phyloP scores from a whole-genome alignment of 2,113 vertebrate species.

The Semnornis frantzii region DNA sequence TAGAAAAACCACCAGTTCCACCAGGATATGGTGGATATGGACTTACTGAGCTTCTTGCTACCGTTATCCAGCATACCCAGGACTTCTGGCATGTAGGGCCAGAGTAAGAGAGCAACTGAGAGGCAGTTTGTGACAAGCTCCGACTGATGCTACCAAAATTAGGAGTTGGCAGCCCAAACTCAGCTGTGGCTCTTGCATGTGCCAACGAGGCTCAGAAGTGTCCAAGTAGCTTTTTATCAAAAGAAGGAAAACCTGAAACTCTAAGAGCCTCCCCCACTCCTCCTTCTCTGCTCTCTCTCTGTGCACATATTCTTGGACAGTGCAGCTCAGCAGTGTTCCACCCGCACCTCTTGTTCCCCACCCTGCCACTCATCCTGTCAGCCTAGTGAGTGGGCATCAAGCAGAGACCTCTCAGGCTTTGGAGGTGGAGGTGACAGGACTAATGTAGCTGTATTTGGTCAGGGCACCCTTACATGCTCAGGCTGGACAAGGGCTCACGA shows the following conservation, averaged over 20 bases:
- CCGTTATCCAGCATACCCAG: not conserved
- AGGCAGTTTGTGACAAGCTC: not conserved
- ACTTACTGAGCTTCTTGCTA: not conserved
- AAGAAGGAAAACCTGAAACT: not conserved
- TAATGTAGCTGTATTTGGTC: accelerated
- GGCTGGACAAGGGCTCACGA: not conserved
- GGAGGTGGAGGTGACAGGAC: not conserved
- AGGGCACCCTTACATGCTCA: not conserved
- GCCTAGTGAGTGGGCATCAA: accelerated
- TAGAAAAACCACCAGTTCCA: not conserved
- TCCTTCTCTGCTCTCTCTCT: not conserved
- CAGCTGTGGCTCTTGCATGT: not conserved
- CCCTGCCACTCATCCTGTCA: not conserved
- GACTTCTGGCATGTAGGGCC: accelerated
- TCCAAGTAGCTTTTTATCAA: not conserved
- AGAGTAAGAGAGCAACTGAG: not conserved
- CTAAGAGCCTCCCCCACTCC: not conserved
- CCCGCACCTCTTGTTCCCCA: not conserved
- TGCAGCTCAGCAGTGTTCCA: too few species aligned
- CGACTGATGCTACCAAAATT: not conserved
- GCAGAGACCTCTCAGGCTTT: not conserved
- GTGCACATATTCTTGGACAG: accelerated
- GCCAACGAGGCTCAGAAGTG: not conserved
- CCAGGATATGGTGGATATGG: accelerated
- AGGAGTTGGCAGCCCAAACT: not conserved